Evolutionary conservation across 2,888 invertebrate species (phyloP).

Genomic region (Folsomia manolachei): DNA sequence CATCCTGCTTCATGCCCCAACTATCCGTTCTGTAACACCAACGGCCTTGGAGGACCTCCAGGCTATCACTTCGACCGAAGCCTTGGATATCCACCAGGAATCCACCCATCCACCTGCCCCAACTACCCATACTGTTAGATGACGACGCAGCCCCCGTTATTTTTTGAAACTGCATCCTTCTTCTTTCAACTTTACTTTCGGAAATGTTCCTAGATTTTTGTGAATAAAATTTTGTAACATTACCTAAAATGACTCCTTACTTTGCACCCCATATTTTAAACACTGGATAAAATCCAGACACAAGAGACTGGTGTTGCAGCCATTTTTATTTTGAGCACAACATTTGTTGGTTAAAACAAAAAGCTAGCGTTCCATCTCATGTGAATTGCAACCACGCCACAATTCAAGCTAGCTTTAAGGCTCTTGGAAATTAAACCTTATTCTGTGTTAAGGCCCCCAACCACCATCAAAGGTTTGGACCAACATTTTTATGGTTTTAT

Average conservation of each 20-base stretch:
- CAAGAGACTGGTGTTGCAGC: no score
- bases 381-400: background rate
- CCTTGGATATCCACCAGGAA: conserved; percentile 46
- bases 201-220: background rate
- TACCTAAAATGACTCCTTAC: no score
- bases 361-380: no score
- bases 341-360: no score
- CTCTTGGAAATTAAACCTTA: background rate
- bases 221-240: background rate
- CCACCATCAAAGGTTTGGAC: background rate
- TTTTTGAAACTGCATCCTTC: background rate
- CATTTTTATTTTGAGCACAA: no score
- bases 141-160: no score
- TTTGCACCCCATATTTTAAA: no score
- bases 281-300: no score
- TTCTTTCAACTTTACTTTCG: background rate
- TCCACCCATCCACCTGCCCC: conserved; percentile 60
- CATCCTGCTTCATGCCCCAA: conserved; percentile 41
- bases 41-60: conserved; percentile 36
- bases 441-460: conserved; percentile 12
- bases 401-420: no score
- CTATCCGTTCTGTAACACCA: conserved; percentile 42
- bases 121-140: conserved; percentile 61
- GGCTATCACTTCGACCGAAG: conserved; percentile 46
- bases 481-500: conserved; percentile 40